Conservation (phyloP, 2,888 invertebrate species). For the Alloscopus bannaensis region DNA sequence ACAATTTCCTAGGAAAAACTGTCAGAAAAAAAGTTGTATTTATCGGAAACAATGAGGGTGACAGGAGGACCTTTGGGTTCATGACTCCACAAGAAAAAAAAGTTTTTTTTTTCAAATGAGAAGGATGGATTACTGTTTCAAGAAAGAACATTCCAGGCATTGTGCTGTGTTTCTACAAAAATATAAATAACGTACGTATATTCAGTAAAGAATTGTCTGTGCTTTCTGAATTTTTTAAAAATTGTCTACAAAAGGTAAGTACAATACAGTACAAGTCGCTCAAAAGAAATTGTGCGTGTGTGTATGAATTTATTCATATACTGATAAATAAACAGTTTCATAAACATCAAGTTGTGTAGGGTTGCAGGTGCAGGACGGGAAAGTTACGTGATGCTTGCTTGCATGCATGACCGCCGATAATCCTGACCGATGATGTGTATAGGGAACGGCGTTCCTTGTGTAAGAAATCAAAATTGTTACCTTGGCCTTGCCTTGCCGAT, state of each 20-base stretch:
- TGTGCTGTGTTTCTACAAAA: too few relatives aligned
- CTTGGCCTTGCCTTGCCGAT: slow-evolving; percentile 45
- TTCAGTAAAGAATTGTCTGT: background rate
- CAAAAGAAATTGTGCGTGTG: background rate
- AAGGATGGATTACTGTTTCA: background rate
- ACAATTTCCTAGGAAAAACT: slow-evolving; percentile 32
- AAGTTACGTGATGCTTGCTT: background rate
- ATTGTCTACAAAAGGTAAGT: too few relatives aligned
- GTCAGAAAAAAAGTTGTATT: slow-evolving; percentile 40
- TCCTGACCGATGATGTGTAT: slow-evolving; percentile 1
- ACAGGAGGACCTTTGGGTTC: too few relatives aligned
- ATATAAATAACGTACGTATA: slow-evolving; percentile 11
- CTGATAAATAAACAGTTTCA: background rate
- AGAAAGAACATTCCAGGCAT: background rate
- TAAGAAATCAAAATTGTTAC: slow-evolving; percentile 34
- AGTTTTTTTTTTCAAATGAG: background rate
- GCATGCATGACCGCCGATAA: slow-evolving; percentile 4
- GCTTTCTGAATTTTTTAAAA: too few relatives aligned
- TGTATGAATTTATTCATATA: background rate
- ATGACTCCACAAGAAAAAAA: background rate
- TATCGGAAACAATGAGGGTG: slow-evolving; percentile 51
- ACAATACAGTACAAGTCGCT: background rate
- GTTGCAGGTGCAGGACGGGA: slow-evolving; percentile 29
- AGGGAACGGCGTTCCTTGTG: background rate
- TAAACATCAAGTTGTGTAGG: background rate